phyloP scores from a whole-genome alignment of 2,888 invertebrate genomes.

The Dolomedes plantarius region DNA sequence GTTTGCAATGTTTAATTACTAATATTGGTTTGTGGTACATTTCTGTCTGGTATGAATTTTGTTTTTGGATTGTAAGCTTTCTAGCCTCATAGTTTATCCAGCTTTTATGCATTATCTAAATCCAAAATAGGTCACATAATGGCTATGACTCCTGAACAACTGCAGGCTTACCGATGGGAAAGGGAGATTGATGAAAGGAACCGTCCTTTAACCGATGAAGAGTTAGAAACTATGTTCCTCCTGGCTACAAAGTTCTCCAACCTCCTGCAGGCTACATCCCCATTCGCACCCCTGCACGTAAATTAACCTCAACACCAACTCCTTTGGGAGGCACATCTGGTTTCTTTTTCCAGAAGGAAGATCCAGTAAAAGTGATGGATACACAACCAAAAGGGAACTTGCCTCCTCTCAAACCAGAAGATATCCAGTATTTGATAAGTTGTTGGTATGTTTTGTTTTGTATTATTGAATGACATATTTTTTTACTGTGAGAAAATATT shows the following conservation, averaged over 20 bases:
- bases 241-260: slow-evolving; percentile 96
- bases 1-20: too few relatives aligned
- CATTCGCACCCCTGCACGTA: slow-evolving; percentile 96
- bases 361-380: slow-evolving; percentile 93
- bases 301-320: slow-evolving; percentile 98
- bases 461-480: too few relatives aligned
- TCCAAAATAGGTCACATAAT: slow-evolving; percentile 94
- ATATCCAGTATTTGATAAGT: slow-evolving; percentile 99
- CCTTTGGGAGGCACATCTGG: slow-evolving; percentile 85
- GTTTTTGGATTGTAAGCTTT: too few relatives aligned
- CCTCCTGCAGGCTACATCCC: slow-evolving; percentile 97
- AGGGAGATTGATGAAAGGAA: slow-evolving; percentile 99
- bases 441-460: too few relatives aligned
- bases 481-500: too few relatives aligned
- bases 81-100: too few relatives aligned
- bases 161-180: slow-evolving; percentile 98
- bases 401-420: slow-evolving; percentile 99
- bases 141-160: slow-evolving; percentile 99
- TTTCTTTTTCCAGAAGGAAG: slow-evolving; percentile 92
- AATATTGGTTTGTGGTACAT: too few relatives aligned
- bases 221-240: slow-evolving; percentile 96
- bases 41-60: too few relatives aligned
- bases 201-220: slow-evolving; percentile 96
- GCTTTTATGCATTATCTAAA: too few relatives aligned
- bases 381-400: slow-evolving; percentile 97